These are phyloP conservation scores for Pseudochirops corinnae DNA, from an alignment of 2,797 vertebrate genomes.

Conservation along the genomic window DNA sequence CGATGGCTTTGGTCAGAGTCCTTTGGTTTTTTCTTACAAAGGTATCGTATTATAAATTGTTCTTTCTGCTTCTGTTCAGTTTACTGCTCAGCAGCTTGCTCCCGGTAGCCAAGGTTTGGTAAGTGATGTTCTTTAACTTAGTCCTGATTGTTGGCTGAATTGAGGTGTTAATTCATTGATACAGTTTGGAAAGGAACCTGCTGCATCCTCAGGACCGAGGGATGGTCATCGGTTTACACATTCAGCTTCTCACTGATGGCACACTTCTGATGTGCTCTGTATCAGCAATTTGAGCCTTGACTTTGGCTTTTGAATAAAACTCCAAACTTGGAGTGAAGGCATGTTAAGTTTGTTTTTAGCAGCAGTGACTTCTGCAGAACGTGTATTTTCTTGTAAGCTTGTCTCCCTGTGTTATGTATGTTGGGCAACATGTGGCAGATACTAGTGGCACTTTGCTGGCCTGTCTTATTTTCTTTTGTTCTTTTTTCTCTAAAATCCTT, in stretches of 20 bases:
- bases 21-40: neutral
- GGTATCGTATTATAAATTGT: neutral
- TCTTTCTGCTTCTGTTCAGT: neutral
- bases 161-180: neutral
- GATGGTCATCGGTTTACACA: neutral
- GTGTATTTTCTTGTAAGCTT: conserved; percentile 16
- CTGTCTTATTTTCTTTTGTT: conserved; percentile 36
- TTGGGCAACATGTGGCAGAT: neutral
- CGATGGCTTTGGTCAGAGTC: neutral
- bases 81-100: neutral
- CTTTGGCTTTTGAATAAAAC: conserved; percentile 24
- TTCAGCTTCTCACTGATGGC: conserved; percentile 28
- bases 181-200: neutral
- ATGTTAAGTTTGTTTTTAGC: conserved; percentile 36
- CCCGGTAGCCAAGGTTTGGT: neutral
- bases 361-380: conserved; percentile 27
- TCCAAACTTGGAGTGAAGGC: conserved; percentile 38
- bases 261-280: neutral
- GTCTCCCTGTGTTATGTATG: neutral
- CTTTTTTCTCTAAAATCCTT: neutral
- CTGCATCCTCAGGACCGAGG: neutral
- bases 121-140: neutral
- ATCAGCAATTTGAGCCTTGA: neutral
- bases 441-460: neutral
- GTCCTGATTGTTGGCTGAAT: neutral